Evolutionary conservation across 2,113 vertebrate species (phyloP), one percentile per base, ranked within the genome.

Genomic region (Grus americana): DNA sequence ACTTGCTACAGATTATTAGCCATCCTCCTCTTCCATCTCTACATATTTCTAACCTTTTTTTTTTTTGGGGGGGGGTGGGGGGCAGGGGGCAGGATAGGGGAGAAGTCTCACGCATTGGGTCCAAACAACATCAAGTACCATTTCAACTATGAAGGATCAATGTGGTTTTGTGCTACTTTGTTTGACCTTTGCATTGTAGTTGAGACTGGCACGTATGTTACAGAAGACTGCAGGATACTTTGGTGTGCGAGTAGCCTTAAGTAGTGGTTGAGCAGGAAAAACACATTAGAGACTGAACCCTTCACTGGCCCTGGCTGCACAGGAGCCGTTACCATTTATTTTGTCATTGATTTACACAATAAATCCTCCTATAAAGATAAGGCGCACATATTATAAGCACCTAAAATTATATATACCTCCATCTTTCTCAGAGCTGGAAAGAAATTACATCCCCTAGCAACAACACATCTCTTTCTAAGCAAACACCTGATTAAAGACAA

Each of bases 301-400:
- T 70, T 52, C 34, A 61, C 57, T 40, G 94, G 50, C 38, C 20
- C 55, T 67, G 20, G 55, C 55, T 73, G 34, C 5, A 4, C 9
- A 66, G 63, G 78, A 88, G 54, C 71, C 17, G 34, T 55, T 80
- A 93, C 26, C n/a, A 66, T 74, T 91, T 85, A 78, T 93, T 96
- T 88, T 78, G 15, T 36, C 34, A 72, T 76, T 47, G 50, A 90
- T 90, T 93, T 83, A 62, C n/a, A 71, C 55, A 70, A 78, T 40
- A 93, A 93, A 90, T 78, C 58, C 70, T 82, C 62, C 84, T 58
- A n/a, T 49, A 93, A 94, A 88, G 61, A 79, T 47, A 63, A 75
- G 52, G 29, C 18, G 19, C n/a, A 73, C 38, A 7, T 52, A 85
- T 71, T 73, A 90, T 59, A 92, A 88, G 59, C 63, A 79, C n/a